Percentiles rank a stretch among this genome's conserved stretches.
phyloP scores from a whole-genome alignment of 2,113 vertebrate genomes.

The Stigmatopora nigra region DNA sequence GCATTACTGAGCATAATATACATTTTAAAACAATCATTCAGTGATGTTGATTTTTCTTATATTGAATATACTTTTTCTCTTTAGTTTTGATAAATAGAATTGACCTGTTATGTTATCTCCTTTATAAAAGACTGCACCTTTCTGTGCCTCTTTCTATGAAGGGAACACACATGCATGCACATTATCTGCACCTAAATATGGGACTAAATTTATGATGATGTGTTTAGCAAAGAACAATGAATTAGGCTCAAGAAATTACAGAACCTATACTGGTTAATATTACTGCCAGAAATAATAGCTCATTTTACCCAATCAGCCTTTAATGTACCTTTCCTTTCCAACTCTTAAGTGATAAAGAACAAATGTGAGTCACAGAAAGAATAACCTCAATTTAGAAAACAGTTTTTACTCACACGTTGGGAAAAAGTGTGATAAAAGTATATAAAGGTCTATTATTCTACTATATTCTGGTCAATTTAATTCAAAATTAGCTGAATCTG shows the following conservation, averaged over 20 bases:
- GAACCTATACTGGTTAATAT: neutral
- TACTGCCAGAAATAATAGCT: neutral
- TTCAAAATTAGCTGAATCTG: conserved; percentile 1
- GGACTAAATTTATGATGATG: neutral
- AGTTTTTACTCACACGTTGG: neutral
- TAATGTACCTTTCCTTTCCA: neutral
- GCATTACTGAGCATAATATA: too few species aligned
- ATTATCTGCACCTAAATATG: too few species aligned
- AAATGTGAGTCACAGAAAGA: neutral
- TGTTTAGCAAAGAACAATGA: neutral
- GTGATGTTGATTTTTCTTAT: too few species aligned
- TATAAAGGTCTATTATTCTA: neutral
- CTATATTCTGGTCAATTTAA: neutral
- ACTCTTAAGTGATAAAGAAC: neutral
- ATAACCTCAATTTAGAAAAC: neutral
- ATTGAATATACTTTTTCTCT: too few species aligned
- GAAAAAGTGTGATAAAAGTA: neutral
- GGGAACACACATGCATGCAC: too few species aligned
- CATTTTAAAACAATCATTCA: too few species aligned
- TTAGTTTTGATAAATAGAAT: too few species aligned
- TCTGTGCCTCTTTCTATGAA: too few species aligned
- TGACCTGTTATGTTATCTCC: too few species aligned
- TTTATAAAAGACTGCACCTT: too few species aligned
- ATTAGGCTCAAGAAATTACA: neutral
- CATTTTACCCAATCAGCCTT: neutral